Evolutionary conservation across 2,797 vertebrate species (phyloP), one percentile per base, ranked within the genome.

Genomic region (Megaceryle alcyon): DNA sequence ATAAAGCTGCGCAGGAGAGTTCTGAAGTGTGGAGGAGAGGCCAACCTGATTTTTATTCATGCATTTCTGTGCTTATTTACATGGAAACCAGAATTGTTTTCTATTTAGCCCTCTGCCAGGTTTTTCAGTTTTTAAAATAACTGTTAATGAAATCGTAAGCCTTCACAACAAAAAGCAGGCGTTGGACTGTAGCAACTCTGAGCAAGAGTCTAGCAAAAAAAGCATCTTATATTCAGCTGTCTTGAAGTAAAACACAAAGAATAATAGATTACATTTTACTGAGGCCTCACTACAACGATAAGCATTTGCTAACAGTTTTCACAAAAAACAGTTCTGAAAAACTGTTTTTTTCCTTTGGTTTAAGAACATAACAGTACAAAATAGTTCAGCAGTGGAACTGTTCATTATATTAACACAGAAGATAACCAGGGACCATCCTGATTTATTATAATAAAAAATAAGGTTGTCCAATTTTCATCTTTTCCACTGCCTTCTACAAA

Each of bases 121-220:
- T 79, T 79, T 75, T 43, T 65, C 61, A 22, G 66, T 23, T 85
- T 95, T 79, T 91, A 90, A 94, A 95, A 89, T 92, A 92, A 56
- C 69, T 46, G 54, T 84, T 94, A 94, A 92, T 77, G 85, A 94
- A 92, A 95, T 88, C 72, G 81, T 80, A 95, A 95, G 80, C 39
- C 73, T 86, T 88, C n/a, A 54, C 51, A 73, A 88, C 54, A 89
- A 77, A 93, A 69, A 71, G 48, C 57, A 86, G 56, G 21, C 66
- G 81, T 9, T 68, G 73, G 65, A 80, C 53, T 68, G 69, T 12
- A 87, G 71, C 41, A 86, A 70, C 66, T 26, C 78, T 26, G 49
- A 88, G 57, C n/a, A 23, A 69, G 56, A 1, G 19, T 20, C 33
- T 7, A 73, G 57, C 28, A 57, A 44, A 88, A 77, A 91, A 75